phyloP scores from a whole-genome alignment of 30 jellyfish, hydroid and myxozoan genomes.

The Hydractinia echinata region DNA sequence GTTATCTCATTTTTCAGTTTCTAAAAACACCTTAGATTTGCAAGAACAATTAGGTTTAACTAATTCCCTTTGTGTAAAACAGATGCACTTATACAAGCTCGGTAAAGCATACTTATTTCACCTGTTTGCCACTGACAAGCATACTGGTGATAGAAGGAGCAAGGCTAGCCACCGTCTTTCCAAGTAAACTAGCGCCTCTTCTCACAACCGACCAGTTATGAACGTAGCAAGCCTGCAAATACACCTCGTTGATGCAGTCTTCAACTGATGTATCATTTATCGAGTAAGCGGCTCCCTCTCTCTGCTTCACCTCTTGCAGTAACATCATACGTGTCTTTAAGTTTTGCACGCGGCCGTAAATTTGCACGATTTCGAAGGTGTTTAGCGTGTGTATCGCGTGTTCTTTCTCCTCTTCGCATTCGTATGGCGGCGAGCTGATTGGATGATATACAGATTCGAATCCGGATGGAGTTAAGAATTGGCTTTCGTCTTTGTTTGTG shows the following conservation, averaged over 20 bases:
- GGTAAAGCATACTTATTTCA: background rate
- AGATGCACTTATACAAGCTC: background rate
- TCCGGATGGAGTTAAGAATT: conserved; percentile 52
- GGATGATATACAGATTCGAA: conserved; percentile 87
- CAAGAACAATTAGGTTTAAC: too few relatives aligned
- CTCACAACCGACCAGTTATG: conserved; percentile 92
- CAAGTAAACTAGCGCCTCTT: conserved; percentile 79
- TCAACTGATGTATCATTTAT: conserved; percentile 43
- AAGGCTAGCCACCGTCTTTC: conserved; percentile 85
- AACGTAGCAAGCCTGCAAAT: conserved; percentile 72
- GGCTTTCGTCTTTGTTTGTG: conserved; percentile 41
- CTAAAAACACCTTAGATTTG: too few relatives aligned
- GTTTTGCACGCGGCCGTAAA: conserved; percentile 49
- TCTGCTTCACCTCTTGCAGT: conserved; percentile 51
- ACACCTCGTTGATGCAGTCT: conserved; percentile 64
- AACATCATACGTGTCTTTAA: conserved; percentile 50
- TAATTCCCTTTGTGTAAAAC: too few relatives aligned
- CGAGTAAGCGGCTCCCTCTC: conserved; percentile 54
- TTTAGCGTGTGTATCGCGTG: conserved; percentile 38
- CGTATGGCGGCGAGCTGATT: conserved; percentile 47
- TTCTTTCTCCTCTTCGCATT: conserved; percentile 22
- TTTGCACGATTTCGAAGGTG: conserved; percentile 54
- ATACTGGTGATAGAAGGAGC: conserved; percentile 94
- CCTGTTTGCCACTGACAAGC: conserved; percentile 94
- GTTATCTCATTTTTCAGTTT: too few relatives aligned